A percentile compares a stretch with the other conserved stretches of the same genome.
These are phyloP conservation scores for Oncorhynchus tshawytscha DNA, from an alignment of 2,113 vertebrate genomes.

Conservation along the genomic window DNA sequence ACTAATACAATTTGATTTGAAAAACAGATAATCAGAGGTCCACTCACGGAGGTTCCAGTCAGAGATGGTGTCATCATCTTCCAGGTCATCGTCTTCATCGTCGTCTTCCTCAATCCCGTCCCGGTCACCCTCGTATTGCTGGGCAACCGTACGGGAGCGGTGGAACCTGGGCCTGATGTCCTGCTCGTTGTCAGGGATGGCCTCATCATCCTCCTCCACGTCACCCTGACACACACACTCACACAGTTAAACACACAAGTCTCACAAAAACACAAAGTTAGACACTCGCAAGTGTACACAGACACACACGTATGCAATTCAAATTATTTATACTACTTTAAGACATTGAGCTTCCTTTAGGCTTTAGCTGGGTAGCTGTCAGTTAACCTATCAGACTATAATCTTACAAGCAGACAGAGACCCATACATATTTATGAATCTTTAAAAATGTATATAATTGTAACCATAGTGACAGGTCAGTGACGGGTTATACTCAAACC, in stretches of 20 bases:
- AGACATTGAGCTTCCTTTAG: not conserved
- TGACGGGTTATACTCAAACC: too few relatives aligned
- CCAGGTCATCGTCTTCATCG: constrained; percentile 86
- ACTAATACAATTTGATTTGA: too few relatives aligned
- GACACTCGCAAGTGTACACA: too few relatives aligned
- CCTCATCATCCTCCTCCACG: constrained; percentile 94
- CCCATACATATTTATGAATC: not conserved
- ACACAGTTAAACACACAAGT: not conserved
- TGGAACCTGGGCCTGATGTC: constrained; percentile 96
- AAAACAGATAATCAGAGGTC: not conserved
- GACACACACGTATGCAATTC: not conserved
- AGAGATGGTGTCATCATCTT: constrained; percentile 94
- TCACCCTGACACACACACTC: constrained; percentile 77
- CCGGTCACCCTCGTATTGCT: constrained; percentile 90
- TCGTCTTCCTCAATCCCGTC: constrained; percentile 88
- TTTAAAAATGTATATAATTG: too few relatives aligned
- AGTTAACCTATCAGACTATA: too few relatives aligned
- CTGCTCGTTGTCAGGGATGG: constrained; percentile 94
- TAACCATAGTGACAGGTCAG: too few relatives aligned
- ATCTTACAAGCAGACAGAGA: not conserved
- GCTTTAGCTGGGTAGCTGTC: not conserved
- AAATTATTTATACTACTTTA: too few relatives aligned
- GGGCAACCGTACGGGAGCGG: constrained; percentile 91
- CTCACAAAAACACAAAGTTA: too few relatives aligned
- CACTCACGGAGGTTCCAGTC: constrained; percentile 97